Evolutionary conservation across 2,888 invertebrate genomes (phyloP), one percentile per base, ranked within the genome.

Genomic region (Drosophila kokeensis): DNA sequence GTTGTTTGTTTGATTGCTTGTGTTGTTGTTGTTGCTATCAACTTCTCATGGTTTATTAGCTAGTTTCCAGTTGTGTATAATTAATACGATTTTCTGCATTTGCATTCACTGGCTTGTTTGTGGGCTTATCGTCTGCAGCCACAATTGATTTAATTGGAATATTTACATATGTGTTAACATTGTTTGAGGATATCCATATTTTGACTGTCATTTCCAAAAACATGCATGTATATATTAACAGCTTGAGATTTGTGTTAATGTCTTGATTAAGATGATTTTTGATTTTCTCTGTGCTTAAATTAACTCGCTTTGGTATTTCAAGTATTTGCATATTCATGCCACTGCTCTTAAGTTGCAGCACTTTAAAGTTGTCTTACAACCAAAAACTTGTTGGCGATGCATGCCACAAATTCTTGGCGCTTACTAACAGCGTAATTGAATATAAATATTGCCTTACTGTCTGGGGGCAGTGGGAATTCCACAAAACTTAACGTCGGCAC

Each of bases 361-460:
- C 10, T 38, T 69, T 59, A 74, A 75, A 48, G 58, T 50, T 53
- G 0, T 32, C 10, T 32, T 21, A n/a, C 13, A 18, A 11, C 29
- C 11, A 18, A n/a, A 49, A n/a, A 18, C 42, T 54, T 24, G 27
- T 45, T 45, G 24, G 45, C 45, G 45, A 8, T 45, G 36, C 48
- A 65, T 50, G 42, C 66, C 66, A 53, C 67, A 67, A 64, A 62
- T 54, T 74, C 62, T 63, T 53, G 67, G 67, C 64, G 68, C 58
- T 79, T n/a, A 54, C 68, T 57, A 72, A 66, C 57, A 74, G 45
- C 63, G 73, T 79, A 82, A 82, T 82, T 79, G 74, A 79, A 82
- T 81, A 79, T 82, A 82, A 82, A 79, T 76, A 79, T 81, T 69
- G 68, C 69, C 69, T 40, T 63, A 29, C 66, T 60, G 55, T 61